phyloP scores from a whole-genome alignment of 2,888 invertebrate species.

The Drosophila dives region DNA sequence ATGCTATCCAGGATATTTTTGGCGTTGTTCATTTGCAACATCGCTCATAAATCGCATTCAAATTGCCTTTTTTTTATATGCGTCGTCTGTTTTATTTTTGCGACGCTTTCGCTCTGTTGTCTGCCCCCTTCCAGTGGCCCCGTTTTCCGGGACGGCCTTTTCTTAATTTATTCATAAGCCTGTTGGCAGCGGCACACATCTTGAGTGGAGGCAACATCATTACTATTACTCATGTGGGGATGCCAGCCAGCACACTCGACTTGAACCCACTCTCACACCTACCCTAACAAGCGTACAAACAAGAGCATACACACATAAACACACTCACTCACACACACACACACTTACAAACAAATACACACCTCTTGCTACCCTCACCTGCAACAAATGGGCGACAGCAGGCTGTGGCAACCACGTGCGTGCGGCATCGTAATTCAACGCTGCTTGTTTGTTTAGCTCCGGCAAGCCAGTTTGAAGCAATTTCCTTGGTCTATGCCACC shows the following conservation, averaged over 20 bases:
- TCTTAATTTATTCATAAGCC: slow-evolving; percentile 81
- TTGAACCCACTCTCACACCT: slow-evolving; percentile 26
- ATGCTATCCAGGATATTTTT: slow-evolving; percentile 44
- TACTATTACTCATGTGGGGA: slow-evolving; percentile 75
- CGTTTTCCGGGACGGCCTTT: slow-evolving; percentile 41
- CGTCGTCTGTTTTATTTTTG: slow-evolving; percentile 67
- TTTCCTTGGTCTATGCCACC: slow-evolving; percentile 62
- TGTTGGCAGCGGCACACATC: slow-evolving; percentile 64
- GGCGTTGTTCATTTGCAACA: slow-evolving; percentile 23
- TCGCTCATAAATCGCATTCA: slow-evolving; percentile 56
- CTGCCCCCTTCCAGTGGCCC: slow-evolving; percentile 15
- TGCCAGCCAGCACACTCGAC: slow-evolving; percentile 49
- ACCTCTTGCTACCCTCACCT: slow-evolving; percentile 12
- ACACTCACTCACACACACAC: not conserved
- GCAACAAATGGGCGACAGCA: slow-evolving; percentile 20
- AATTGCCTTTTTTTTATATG: slow-evolving; percentile 72
- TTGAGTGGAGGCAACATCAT: slow-evolving; percentile 74
- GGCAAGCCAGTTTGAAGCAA: slow-evolving; percentile 69
- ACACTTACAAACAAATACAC: not conserved
- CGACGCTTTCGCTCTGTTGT: slow-evolving; percentile 39
- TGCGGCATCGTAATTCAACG: slow-evolving; percentile 78
- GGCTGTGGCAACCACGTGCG: slow-evolving; percentile 64
- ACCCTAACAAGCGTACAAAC: slow-evolving; percentile 9
- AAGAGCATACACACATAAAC: not conserved
- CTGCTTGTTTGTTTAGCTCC: slow-evolving; percentile 73